Conservation (phyloP, 23 tunicate genomes). For the Phallusia fumigata region DNA sequence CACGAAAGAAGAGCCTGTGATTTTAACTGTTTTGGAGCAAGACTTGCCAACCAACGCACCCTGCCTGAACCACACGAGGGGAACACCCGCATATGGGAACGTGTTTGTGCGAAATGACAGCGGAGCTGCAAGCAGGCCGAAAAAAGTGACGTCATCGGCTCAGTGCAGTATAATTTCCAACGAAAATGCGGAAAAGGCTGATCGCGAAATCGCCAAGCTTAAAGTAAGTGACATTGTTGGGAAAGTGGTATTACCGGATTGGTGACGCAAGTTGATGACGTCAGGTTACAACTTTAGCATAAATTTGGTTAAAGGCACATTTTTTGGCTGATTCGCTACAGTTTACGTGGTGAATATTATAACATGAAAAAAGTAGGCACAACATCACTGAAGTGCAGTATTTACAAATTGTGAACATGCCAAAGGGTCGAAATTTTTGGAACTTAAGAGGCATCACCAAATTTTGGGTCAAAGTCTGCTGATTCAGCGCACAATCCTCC, state of each 20-base stretch:
- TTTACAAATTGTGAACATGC: too few species aligned
- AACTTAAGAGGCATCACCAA: too few species aligned
- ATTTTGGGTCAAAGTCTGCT: too few species aligned
- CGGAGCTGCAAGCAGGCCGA: neutral
- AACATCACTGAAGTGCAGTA: too few species aligned
- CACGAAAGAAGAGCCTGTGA: neutral
- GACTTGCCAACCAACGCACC: neutral
- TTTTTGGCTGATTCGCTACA: too few species aligned
- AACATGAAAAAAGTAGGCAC: too few species aligned
- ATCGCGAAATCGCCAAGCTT: slow-evolving; percentile 29
- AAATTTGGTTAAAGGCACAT: too few species aligned
- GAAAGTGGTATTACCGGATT: neutral
- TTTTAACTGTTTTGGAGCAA: neutral
- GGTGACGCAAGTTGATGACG: too few species aligned
- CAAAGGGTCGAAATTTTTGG: too few species aligned
- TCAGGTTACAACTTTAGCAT: too few species aligned
- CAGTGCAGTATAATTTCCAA: slow-evolving; percentile 40
- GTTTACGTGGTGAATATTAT: too few species aligned
- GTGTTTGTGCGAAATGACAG: neutral
- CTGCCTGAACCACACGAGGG: neutral
- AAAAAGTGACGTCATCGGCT: slow-evolving; percentile 10
- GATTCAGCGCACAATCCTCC: too few species aligned
- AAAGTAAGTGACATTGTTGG: slow-evolving; percentile 17
- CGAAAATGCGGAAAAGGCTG: slow-evolving; percentile 6
- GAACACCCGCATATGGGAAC: neutral